Conservation (phyloP, 2,888 invertebrate genomes). For the Tuta absoluta region DNA sequence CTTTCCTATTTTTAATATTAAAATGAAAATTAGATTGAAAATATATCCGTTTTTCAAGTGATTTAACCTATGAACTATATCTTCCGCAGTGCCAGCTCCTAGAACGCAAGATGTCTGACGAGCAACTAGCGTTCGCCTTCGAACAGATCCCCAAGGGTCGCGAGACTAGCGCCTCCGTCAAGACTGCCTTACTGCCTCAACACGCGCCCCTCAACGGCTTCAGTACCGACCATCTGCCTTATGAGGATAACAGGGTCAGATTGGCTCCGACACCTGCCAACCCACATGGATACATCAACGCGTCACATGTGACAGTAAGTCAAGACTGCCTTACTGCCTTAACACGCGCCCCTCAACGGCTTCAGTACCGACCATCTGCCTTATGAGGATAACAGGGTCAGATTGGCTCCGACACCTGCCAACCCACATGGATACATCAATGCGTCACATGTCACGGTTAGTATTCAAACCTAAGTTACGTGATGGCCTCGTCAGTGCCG, state of each 20-base stretch:
- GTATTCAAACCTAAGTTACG: not conserved
- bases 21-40: too few species aligned
- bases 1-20: too few species aligned
- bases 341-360: constrained; percentile 82
- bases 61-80: not conserved
- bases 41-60: too few species aligned
- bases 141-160: constrained; percentile 90
- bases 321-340: constrained; percentile 87
- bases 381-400: constrained; percentile 94
- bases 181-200: constrained; percentile 87
- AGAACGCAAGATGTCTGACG: constrained; percentile 83
- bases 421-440: constrained; percentile 97
- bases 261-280: constrained; percentile 91
- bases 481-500: too few species aligned
- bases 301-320: constrained; percentile 91
- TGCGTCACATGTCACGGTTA: constrained; percentile 80
- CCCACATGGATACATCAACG: constrained; percentile 94
- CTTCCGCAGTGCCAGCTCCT: constrained; percentile 70
- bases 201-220: constrained; percentile 80
- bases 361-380: constrained; percentile 89
- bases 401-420: constrained; percentile 89
- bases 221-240: constrained; percentile 90
- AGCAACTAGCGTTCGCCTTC: constrained; percentile 90
- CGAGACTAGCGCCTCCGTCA: constrained; percentile 85
- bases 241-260: constrained; percentile 93